phyloP scores from a whole-genome alignment of 2,888 invertebrate genomes.

The Sinhomidia bicolor region DNA sequence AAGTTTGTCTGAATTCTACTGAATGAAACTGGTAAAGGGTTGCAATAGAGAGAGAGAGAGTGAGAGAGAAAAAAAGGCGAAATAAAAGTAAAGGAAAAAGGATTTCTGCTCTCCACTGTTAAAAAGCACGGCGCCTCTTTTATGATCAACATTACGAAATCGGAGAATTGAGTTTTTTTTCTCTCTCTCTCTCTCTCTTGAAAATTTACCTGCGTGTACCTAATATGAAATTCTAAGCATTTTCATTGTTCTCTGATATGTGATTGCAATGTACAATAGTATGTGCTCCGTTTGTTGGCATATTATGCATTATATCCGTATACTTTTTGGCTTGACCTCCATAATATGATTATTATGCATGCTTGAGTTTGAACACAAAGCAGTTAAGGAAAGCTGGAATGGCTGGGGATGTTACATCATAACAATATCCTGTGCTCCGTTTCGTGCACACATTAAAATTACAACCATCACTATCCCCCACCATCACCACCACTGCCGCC shows the following conservation, averaged over 20 bases:
- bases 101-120: slow-evolving; percentile 8
- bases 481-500: too few species aligned
- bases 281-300: neutral
- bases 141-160: slow-evolving; percentile 46
- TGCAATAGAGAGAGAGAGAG: slow-evolving; percentile 1
- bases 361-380: slow-evolving; percentile 31
- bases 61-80: neutral
- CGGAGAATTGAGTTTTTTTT: slow-evolving; percentile 10
- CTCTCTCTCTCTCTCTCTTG: neutral
- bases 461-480: slow-evolving; percentile 44
- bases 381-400: slow-evolving; percentile 54
- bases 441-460: slow-evolving; percentile 58
- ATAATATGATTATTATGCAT: slow-evolving; percentile 61
- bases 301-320: neutral
- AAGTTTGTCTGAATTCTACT: neutral
- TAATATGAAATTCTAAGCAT: neutral
- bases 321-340: slow-evolving; percentile 53
- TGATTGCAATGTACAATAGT: slow-evolving; percentile 33
- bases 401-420: slow-evolving; percentile 63
- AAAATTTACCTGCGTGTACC: slow-evolving; percentile 13
- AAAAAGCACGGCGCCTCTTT: slow-evolving; percentile 42
- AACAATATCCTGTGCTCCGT: slow-evolving; percentile 55
- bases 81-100: too few species aligned
- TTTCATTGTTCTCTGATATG: slow-evolving; percentile 28
- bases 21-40: too few species aligned